phyloP scores from a whole-genome alignment of 2,797 vertebrate species.

The Poeciliopsis turneri region DNA sequence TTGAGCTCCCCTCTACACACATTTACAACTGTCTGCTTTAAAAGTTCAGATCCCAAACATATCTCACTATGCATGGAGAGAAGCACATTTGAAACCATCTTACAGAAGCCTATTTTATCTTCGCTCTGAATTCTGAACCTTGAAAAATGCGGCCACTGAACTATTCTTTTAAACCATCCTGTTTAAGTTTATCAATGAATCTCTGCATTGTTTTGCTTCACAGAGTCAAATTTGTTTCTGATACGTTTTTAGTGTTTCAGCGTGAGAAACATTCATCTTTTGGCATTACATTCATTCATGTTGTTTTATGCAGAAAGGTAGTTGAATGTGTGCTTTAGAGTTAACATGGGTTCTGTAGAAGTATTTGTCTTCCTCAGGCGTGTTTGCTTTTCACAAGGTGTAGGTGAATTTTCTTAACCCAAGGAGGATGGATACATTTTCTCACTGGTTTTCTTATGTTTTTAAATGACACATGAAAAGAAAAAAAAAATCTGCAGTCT shows the following conservation, averaged over 20 bases:
- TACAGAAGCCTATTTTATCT: no score
- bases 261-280: background rate
- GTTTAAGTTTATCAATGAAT: background rate
- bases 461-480: constrained; percentile 27
- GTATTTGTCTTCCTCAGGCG: background rate
- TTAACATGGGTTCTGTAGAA: background rate
- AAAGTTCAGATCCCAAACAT: background rate
- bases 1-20: background rate
- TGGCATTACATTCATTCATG: background rate
- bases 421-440: constrained; percentile 2
- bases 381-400: background rate
- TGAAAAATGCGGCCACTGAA: background rate
- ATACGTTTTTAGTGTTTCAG: background rate
- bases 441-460: constrained; percentile 21
- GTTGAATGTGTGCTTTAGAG: background rate
- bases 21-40: background rate
- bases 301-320: background rate
- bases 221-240: background rate
- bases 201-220: background rate
- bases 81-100: background rate
- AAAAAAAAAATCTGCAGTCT: constrained; percentile 37
- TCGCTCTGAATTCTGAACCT: no score
- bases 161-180: background rate
- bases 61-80: background rate
- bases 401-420: background rate